Conservation (phyloP, 1,140 invertebrate genomes). For the Aphis craccivora region DNA sequence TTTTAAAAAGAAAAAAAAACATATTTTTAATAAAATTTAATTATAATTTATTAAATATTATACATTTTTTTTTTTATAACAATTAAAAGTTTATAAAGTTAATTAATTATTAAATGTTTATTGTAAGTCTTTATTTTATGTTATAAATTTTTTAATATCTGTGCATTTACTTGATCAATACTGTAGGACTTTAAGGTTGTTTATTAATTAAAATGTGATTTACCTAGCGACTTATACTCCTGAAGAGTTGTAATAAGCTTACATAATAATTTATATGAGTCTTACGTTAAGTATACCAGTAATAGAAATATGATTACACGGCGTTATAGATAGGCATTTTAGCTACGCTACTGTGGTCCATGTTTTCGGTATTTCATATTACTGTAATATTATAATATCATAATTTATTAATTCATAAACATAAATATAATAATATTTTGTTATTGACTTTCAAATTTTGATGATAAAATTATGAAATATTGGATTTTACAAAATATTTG, state of each 20-base stretch:
- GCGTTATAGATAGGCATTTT: slow-evolving; percentile 6
- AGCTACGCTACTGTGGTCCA: not conserved
- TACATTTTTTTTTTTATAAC: not conserved
- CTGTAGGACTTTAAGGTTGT: not conserved
- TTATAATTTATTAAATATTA: not conserved
- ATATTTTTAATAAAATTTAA: not conserved
- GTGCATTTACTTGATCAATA: not conserved
- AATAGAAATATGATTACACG: not conserved
- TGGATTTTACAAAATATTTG: not conserved
- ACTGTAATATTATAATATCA: not conserved
- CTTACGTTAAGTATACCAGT: not conserved
- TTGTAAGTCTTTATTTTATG: not conserved
- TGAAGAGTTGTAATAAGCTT: not conserved
- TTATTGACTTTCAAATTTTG: not conserved
- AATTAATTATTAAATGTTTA: not conserved
- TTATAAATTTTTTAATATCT: not conserved
- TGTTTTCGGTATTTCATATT: not conserved
- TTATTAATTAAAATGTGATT: not conserved
- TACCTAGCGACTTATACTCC: not conserved
- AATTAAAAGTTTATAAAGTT: not conserved
- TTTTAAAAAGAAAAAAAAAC: not conserved
- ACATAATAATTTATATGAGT: not conserved
- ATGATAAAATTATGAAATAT: not conserved
- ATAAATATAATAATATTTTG: not conserved
- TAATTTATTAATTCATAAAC: no score